phyloP scores from a whole-genome alignment of 2,888 invertebrate genomes.

The Megamerina dolium region DNA sequence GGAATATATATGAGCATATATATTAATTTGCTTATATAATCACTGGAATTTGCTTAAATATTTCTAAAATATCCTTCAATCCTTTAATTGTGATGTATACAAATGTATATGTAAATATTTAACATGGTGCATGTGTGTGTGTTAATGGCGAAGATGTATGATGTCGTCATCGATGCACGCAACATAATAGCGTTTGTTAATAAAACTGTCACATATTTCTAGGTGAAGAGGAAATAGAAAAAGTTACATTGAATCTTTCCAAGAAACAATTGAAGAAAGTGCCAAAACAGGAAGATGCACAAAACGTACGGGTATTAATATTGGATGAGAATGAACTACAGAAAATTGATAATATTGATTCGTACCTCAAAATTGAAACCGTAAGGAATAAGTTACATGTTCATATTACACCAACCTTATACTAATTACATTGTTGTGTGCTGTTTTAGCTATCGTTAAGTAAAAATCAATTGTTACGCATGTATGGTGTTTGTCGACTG shows the following conservation, averaged over 20 bases:
- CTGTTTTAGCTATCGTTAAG: constrained; percentile 70
- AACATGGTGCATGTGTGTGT: too few species aligned
- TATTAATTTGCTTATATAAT: too few species aligned
- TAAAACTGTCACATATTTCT: constrained; percentile 5
- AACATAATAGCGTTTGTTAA: too few species aligned
- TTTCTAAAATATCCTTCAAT: too few species aligned
- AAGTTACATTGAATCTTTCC: constrained; percentile 64
- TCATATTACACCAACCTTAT: background rate
- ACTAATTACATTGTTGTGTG: constrained; percentile 2
- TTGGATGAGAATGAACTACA: constrained; percentile 84
- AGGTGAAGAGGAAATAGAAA: constrained; percentile 44
- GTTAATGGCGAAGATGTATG: too few species aligned
- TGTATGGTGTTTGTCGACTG: constrained; percentile 79
- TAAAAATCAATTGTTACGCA: constrained; percentile 78
- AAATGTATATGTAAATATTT: too few species aligned
- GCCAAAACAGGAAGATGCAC: constrained; percentile 63
- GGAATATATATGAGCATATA: too few species aligned
- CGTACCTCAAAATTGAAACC: constrained; percentile 70
- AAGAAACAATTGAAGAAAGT: constrained; percentile 76
- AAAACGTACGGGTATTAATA: constrained; percentile 63
- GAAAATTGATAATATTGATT: constrained; percentile 80
- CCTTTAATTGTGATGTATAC: too few species aligned
- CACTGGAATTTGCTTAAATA: too few species aligned
- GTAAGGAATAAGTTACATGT: constrained; percentile 48
- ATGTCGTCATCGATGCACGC: too few species aligned